Conservation (phyloP, 2,797 vertebrate species). For the Dallia pectoralis region DNA sequence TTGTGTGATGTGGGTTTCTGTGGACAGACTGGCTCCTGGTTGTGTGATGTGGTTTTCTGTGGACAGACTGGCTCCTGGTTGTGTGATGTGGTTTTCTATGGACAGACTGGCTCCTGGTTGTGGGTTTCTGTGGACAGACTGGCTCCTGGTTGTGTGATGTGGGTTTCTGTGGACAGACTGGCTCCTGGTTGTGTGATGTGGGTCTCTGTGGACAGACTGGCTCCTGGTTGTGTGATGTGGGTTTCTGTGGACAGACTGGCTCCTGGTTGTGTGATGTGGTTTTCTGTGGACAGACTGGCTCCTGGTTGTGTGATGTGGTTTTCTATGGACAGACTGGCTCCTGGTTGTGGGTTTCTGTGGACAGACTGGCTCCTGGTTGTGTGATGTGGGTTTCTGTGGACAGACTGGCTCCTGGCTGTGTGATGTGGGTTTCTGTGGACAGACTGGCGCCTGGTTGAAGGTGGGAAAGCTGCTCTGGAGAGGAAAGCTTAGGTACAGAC, state of each 20-base stretch:
- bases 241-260: constrained; percentile 35
- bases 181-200: not conserved
- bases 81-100: too few relatives aligned
- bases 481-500: constrained; percentile 28
- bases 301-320: too few relatives aligned
- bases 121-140: constrained; percentile 39
- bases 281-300: constrained; percentile 34
- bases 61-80: constrained; percentile 15
- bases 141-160: constrained; percentile 4
- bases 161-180: constrained; percentile 38
- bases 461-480: constrained; percentile 14
- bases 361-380: constrained; percentile 25
- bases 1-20: too few relatives aligned
- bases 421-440: constrained; percentile 47
- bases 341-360: constrained; percentile 36
- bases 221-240: not conserved
- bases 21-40: constrained; percentile 15
- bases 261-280: too few relatives aligned
- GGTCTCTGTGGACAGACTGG: constrained; percentile 36
- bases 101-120: constrained; percentile 18
- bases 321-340: constrained; percentile 32
- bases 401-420: too few relatives aligned
- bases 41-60: too few relatives aligned
- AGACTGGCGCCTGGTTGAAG: constrained; percentile 21
- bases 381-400: constrained; percentile 52